phyloP scores from a whole-genome alignment of 2,888 invertebrate species.

The Hypercompe scribonia region DNA sequence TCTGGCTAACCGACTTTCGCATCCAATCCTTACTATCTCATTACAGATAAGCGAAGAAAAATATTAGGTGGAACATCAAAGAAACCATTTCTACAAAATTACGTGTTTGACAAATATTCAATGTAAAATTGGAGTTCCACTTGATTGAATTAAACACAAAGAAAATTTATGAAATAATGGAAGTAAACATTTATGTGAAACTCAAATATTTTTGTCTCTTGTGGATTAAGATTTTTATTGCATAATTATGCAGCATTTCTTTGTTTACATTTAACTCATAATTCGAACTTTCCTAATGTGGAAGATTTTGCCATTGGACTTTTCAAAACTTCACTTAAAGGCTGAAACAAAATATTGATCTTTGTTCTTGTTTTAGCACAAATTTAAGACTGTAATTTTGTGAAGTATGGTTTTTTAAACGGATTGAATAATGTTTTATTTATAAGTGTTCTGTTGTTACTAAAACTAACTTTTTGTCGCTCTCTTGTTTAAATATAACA shows the following conservation, averaged over 20 bases:
- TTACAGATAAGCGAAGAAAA: constrained; percentile 11
- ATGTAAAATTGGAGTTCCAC: constrained; percentile 34
- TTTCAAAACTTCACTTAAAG: no score
- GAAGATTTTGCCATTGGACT: not conserved
- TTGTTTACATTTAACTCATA: not conserved
- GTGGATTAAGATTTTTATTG: not conserved
- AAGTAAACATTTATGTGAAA: constrained; percentile 34
- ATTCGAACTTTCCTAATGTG: not conserved
- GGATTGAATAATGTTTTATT: no score
- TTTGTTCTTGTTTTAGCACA: no score
- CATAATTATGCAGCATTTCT: not conserved
- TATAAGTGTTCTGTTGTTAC: no score
- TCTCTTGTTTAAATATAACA: no score
- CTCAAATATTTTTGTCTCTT: constrained; percentile 30
- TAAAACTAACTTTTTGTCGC: no score
- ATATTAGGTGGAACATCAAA: constrained; percentile 7
- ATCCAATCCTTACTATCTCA: not conserved
- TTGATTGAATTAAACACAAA: constrained; percentile 42
- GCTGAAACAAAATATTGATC: no score
- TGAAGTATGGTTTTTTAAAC: no score
- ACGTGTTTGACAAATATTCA: constrained; percentile 30
- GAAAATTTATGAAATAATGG: constrained; percentile 36
- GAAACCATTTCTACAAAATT: not conserved
- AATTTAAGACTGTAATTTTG: no score
- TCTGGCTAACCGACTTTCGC: not conserved